phyloP scores from a whole-genome alignment of 2,797 vertebrate genomes.

The Falco cherrug region DNA sequence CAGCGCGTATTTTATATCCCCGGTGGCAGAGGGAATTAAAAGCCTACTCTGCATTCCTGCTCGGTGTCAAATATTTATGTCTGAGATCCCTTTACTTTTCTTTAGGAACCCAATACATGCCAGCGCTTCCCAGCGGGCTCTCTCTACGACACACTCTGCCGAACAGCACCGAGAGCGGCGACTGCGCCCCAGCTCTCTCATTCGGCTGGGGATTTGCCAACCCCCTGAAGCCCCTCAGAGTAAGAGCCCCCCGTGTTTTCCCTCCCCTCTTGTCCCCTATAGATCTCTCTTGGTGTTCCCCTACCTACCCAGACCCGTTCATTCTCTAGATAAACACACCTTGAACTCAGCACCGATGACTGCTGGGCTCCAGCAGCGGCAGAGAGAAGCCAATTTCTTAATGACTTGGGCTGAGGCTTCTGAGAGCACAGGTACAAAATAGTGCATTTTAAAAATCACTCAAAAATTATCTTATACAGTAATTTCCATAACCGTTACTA shows the following conservation, averaged over 20 bases:
- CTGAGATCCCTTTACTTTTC: not conserved
- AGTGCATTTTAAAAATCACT: not conserved
- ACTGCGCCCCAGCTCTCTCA: accelerated
- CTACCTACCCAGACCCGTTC: not conserved
- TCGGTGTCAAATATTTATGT: not conserved
- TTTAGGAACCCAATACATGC: not conserved
- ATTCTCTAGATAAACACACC: not conserved
- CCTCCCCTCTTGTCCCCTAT: not conserved
- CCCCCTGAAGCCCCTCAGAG: not conserved
- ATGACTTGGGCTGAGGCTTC: not conserved
- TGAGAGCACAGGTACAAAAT: not conserved
- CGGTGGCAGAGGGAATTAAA: not conserved
- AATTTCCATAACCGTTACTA: not conserved
- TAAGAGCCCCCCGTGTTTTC: not conserved
- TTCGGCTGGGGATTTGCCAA: not conserved
- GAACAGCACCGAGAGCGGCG: not conserved
- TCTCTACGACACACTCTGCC: not conserved
- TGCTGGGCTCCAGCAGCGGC: not conserved
- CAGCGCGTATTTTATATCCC: not conserved
- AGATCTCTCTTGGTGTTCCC: not conserved
- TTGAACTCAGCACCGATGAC: not conserved
- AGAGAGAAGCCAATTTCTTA: not conserved
- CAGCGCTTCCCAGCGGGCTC: not conserved
- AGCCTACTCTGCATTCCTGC: not conserved
- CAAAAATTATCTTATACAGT: not conserved